Evolutionary conservation across 2,888 invertebrate species (phyloP), one percentile per base, ranked within the genome.

Genomic region (Mycalesis mineus): DNA sequence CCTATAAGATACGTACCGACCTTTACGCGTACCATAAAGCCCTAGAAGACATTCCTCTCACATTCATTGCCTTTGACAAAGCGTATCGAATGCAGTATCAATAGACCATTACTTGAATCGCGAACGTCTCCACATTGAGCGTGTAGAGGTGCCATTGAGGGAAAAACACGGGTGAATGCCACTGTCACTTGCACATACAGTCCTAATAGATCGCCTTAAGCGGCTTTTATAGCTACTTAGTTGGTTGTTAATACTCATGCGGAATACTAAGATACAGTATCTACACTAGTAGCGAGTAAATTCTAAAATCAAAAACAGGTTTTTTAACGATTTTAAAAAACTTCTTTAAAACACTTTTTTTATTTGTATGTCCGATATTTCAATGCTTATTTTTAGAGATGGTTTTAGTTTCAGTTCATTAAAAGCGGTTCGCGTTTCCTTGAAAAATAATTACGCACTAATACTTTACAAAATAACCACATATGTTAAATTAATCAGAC

Each of bases 101-200:
- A 60, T 60, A 57, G 57, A 36, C 36, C 52, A 54, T 54, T 59
- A 62, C 61, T 42, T 50, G 59, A 59, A 62, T 54, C 52, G 36
- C 55, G 49, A 51, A 54, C 47, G 41, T 52, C 52, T 61, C 49
- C 37, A 59, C 56, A 55, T 53, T 54, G 40, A 57, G 39, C 22
- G 45, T 44, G 55, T 41, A 11, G 36, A 41, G 6, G 29, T 36
- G 57, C 40, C 54, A 47, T 42, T 55, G 50, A 60, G 51, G 36
- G 56, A 60, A 60, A 60, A 60, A 57, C 57, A 31, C 28, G 41
- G 58, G 53, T 60, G 53, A 60, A 60, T 53, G 57, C 41, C 31
- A 45, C 29, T 31, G 57, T 57, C 53, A 49, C 37, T 57, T 36
- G 49, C 54, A 57, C 44, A 44, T 57, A 49, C 57, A 54, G 40